Base-by-base conservation (phyloP, 2,888 invertebrate species). In the Leptinotarsa tumamoca region DNA sequence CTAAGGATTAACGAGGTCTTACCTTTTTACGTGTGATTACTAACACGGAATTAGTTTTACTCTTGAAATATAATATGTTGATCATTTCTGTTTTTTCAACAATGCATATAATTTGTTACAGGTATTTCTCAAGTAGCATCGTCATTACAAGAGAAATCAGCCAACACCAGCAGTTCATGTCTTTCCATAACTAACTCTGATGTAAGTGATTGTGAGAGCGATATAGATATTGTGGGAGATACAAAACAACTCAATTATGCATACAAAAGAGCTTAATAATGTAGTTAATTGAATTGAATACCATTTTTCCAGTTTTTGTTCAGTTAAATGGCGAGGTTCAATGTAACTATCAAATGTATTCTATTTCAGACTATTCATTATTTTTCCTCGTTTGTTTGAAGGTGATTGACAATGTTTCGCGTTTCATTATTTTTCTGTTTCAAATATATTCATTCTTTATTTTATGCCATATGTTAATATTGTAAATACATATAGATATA, bases 171-270 rank as follows among this genome's bases (percentile, higher is more conserved):
- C 52, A 82, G 77, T 67, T 80, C 81, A 15, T 78, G 71, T 43
- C 76, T 81, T 43, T 82, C 82, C 13, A 68, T 80, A 50, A 80
- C 83, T 0, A 84, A 82, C 78, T 83, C 86, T 69, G 92, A 92
- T 71, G 67, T 87, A 23, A 90, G 90, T n/a, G 91, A 92, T 80
- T 91, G 91, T 78, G 92, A 92, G 81, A 91, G 91, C 81, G 92
- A 92, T 77, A 92, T 92, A 79, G 92, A 92, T 79, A 92, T 92
- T 23, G 91, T 92, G 14, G 92, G 92, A 1, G 92, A 92, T 81
- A 79, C 90, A 4, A 82, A 82, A 72, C 80, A 81, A 69, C 75
- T 81, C 61, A 78, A 78, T 10, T 83, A 79, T 74, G 71, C 78
- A 15, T 83, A 76, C 71, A 83, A 83, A 75, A 82, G 80, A 17